Evolutionary conservation across 2,797 vertebrate genomes (phyloP).

Genomic region (Smutsia temminckii): DNA sequence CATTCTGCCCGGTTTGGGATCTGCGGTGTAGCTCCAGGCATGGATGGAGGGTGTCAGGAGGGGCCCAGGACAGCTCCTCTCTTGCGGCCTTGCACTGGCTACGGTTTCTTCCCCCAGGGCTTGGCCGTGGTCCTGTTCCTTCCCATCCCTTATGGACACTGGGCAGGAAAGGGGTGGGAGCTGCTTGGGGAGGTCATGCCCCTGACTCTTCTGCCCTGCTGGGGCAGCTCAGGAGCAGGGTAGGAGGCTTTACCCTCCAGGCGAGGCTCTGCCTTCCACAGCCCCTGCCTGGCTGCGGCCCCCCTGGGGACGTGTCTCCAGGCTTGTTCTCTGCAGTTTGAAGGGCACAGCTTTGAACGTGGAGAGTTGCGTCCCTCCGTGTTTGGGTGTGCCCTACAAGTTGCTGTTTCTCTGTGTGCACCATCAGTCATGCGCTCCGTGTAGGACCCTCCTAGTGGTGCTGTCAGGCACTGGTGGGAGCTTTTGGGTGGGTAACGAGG

Average conservation of each 20-base stretch:
- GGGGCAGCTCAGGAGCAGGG: too few relatives aligned
- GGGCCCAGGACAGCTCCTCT: too few relatives aligned
- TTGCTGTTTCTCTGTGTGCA: background rate
- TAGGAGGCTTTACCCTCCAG: background rate
- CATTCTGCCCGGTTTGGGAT: background rate
- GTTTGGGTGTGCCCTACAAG: background rate
- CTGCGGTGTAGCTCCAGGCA: too few relatives aligned
- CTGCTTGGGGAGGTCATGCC: background rate
- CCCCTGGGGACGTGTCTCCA: too few relatives aligned
- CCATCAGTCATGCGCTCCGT: too few relatives aligned
- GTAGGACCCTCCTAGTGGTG: too few relatives aligned
- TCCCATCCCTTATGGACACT: accelerated
- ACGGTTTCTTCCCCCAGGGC: background rate
- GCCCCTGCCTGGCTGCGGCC: background rate
- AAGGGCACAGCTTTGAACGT: background rate
- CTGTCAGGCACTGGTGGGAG: too few relatives aligned
- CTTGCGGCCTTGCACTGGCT: background rate
- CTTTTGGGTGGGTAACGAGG: too few relatives aligned
- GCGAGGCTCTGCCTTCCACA: background rate
- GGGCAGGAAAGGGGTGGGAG: background rate
- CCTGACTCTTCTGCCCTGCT: too few relatives aligned
- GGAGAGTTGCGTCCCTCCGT: accelerated
- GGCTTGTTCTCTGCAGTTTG: background rate
- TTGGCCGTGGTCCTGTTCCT: background rate
- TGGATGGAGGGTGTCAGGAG: too few relatives aligned